These are phyloP conservation scores for Eurystomus glaucurus DNA, from an alignment of 2,797 vertebrate species.

Conservation along the genomic window DNA sequence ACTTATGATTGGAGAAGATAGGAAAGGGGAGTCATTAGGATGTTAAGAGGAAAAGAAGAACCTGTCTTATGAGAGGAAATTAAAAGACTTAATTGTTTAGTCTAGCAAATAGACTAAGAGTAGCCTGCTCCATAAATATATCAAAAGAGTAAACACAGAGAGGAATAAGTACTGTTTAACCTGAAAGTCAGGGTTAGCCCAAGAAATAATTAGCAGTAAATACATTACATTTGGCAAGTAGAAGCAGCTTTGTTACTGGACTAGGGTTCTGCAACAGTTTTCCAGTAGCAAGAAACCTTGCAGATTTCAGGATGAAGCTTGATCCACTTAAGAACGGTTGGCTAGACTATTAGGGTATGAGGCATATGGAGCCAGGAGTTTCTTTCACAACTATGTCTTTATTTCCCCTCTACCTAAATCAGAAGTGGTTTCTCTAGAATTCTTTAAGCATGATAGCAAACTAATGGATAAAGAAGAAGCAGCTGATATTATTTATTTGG, in stretches of 20 bases:
- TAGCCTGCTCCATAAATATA: neutral
- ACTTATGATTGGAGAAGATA: neutral
- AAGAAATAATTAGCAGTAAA: conserved; percentile 26
- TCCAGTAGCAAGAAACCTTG: conserved; percentile 28
- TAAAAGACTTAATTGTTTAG: conserved; percentile 21
- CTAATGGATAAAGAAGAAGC: conserved; percentile 10
- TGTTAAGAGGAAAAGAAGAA: neutral
- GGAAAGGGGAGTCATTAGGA: neutral
- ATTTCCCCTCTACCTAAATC: neutral
- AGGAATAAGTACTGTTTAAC: conserved; percentile 5
- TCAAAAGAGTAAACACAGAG: neutral
- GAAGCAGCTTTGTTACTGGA: neutral
- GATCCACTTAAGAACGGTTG: neutral
- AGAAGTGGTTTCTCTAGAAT: neutral
- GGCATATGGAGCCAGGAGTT: neutral
- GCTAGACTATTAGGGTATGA: neutral
- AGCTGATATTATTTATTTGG: conserved; percentile 4
- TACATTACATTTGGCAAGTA: neutral
- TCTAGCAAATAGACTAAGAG: conserved; percentile 6
- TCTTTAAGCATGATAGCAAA: neutral
- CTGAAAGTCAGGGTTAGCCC: neutral
- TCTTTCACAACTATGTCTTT: neutral
- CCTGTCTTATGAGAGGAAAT: neutral
- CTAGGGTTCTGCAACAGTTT: neutral
- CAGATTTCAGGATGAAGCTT: neutral